Base-by-base conservation (phyloP, 2,888 invertebrate species). In the Yponomeuta plumbellus region DNA sequence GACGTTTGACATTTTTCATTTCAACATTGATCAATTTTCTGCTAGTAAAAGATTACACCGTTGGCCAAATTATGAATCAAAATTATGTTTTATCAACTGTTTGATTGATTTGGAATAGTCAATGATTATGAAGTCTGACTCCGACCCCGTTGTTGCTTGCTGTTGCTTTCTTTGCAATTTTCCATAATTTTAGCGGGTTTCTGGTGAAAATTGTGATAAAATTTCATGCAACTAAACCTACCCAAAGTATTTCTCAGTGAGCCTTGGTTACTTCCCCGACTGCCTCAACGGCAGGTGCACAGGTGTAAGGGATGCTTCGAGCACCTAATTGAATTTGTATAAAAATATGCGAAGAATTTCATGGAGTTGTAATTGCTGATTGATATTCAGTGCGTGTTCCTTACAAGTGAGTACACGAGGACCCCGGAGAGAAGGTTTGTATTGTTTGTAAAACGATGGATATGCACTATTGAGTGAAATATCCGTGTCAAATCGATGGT, bases 311-410 rank as follows among this genome's bases (percentile, higher is more conserved):
- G 56, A 65, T 56, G 65, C 34, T 57, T 26, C 22, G 23, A 58
- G 39, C 65, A 40, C 40, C 21, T 85, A 85, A 85, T 84, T 78
- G 69, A 80, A 84, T 85, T 85, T 83, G 78, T 75, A 70, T 70
- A 70, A 74, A 76, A 74, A 75, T 77, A 74, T 79, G 79, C 75
- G 74, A 69, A 74, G 81, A 84, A 84, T 85, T 81, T 82, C 77
- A 71, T 71, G 73, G 77, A 80, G 76, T 79, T 78, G 70, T 70
- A 40, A 34, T 58, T 67, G 72, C 76, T 79, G 76, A 69, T 75
- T 85, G 76, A 79, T 84, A 85, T 85, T 85, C 85, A 77, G 77
- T 75, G 76, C 80, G 81, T 80, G 84, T 84, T 77, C 69, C 72
- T 73, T 74, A 21, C 39, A 57, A 56, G 20, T 20, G 57, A 66